phyloP scores from a whole-genome alignment of 2,113 vertebrate genomes.

The Gavialis gangeticus region DNA sequence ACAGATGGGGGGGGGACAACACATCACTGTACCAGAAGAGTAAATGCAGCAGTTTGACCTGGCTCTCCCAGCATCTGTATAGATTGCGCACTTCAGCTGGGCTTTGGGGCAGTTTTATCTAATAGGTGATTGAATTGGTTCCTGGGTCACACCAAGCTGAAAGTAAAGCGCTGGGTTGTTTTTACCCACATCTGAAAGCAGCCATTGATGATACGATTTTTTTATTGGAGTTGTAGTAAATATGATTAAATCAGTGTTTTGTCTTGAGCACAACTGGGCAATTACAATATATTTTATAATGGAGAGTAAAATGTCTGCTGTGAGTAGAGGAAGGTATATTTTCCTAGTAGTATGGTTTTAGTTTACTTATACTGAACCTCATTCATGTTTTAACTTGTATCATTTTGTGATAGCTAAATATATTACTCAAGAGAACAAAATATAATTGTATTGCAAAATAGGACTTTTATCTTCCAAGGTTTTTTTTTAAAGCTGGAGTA shows the following conservation, averaged over 20 bases:
- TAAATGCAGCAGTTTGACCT: too few species aligned
- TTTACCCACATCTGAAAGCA: too few species aligned
- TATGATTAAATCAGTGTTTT: neutral
- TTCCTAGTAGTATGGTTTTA: neutral
- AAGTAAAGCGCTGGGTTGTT: too few species aligned
- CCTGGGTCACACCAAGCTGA: too few species aligned
- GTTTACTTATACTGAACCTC: neutral
- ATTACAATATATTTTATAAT: neutral
- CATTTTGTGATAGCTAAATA: too few species aligned
- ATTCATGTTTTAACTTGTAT: neutral
- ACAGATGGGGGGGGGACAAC: too few species aligned
- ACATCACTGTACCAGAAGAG: too few species aligned
- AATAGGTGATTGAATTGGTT: too few species aligned
- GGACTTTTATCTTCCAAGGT: neutral
- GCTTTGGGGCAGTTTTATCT: too few species aligned
- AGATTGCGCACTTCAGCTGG: too few species aligned
- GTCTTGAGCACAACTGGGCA: neutral
- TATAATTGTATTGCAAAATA: neutral
- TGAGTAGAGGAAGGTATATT: neutral
- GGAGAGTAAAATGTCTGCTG: neutral
- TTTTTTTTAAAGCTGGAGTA: fast-evolving
- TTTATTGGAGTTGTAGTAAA: neutral
- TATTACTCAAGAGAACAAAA: neutral
- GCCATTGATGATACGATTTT: too few species aligned
- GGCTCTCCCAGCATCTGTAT: too few species aligned